Conservation (phyloP, 2,113 vertebrate genomes). For the Callionymus lyra region DNA sequence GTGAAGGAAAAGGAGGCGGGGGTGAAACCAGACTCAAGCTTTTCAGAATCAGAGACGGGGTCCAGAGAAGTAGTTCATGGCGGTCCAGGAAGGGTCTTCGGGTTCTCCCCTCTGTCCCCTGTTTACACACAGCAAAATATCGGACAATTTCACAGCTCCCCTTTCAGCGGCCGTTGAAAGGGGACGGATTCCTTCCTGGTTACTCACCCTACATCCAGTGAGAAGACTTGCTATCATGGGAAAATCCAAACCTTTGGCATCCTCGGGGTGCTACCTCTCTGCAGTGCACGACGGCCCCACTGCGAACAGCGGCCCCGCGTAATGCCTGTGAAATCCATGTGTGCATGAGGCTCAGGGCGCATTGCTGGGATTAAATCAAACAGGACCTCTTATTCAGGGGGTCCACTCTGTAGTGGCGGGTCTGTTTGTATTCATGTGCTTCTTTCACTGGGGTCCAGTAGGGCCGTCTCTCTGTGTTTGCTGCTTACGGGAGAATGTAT, state of each 20-base stretch:
- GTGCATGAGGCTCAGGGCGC: conserved; percentile 49
- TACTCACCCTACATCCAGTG: conserved; percentile 57
- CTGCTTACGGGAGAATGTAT: conserved; percentile 45
- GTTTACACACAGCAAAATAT: conserved; percentile 69
- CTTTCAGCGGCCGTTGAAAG: conserved; percentile 65
- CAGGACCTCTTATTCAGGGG: conserved; percentile 58
- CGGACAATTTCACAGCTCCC: conserved; percentile 69
- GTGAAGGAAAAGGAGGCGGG: conserved; percentile 29
- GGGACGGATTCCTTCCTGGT: conserved; percentile 70
- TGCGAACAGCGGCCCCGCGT: conserved; percentile 59
- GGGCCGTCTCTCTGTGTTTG: conserved; percentile 56
- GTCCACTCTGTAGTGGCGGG: conserved; percentile 28
- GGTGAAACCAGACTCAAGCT: conserved; percentile 18
- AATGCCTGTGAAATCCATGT: conserved; percentile 63
- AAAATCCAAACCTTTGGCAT: conserved; percentile 73
- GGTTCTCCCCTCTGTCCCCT: conserved; percentile 29
- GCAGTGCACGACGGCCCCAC: conserved; percentile 46
- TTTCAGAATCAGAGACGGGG: conserved; percentile 27
- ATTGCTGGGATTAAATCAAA: conserved; percentile 58
- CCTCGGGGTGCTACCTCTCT: conserved; percentile 57
- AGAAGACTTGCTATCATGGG: conserved; percentile 58
- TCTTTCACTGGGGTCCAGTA: conserved; percentile 46
- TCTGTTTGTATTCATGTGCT: conserved; percentile 53
- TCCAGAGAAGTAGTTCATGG: conserved; percentile 36
- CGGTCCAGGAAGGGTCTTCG: conserved; percentile 33